Conservation (phyloP, 2,797 vertebrate genomes). For the Clarias laeviceps region DNA sequence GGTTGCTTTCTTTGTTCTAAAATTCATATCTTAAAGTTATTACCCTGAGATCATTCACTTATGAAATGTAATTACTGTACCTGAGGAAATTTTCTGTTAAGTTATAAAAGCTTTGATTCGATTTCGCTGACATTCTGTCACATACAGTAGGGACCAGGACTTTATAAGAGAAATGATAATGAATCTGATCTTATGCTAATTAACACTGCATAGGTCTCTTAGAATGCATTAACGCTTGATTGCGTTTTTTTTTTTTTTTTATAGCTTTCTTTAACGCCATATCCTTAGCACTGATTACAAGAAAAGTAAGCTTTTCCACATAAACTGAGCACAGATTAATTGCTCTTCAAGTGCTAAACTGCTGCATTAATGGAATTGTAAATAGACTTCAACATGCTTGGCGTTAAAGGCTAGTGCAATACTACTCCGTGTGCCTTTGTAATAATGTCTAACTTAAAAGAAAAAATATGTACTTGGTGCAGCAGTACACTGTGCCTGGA, state of each 20-base stretch:
- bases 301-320: not conserved
- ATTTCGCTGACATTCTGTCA: slow-evolving; percentile 26
- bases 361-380: slow-evolving; percentile 21
- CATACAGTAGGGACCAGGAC: not conserved
- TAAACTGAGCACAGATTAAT: slow-evolving; percentile 8
- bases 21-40: not conserved
- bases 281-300: slow-evolving; percentile 7
- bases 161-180: not conserved
- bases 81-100: slow-evolving; percentile 29
- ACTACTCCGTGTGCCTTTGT: not conserved
- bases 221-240: not conserved
- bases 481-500: not conserved
- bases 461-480: not conserved
- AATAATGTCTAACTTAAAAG: not conserved
- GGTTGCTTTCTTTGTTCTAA: too few relatives aligned
- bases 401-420: not conserved
- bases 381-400: slow-evolving; percentile 1
- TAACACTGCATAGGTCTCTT: slow-evolving; percentile 13
- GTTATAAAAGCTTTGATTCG: slow-evolving; percentile 22
- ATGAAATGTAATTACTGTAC: slow-evolving; percentile 43
- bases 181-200: slow-evolving; percentile 6
- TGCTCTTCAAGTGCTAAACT: slow-evolving; percentile 16
- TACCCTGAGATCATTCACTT: slow-evolving; percentile 13
- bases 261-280: slow-evolving; percentile 1
- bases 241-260: not conserved